phyloP scores from a whole-genome alignment of 2,888 invertebrate genomes.

The Meiosimyza platycephala region DNA sequence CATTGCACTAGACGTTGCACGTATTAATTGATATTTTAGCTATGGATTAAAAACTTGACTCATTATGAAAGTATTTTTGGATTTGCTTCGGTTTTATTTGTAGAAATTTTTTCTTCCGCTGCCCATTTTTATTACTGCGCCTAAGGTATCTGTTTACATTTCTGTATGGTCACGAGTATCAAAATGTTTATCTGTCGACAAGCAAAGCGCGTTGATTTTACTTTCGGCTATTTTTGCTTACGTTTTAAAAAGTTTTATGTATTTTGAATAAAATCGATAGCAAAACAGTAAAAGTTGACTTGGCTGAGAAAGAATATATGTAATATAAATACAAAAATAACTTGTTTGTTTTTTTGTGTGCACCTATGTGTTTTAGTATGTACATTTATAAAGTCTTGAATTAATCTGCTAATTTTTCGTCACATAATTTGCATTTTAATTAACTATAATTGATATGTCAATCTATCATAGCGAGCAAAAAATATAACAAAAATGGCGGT shows the following conservation, averaged over 20 bases:
- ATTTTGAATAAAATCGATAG: neutral
- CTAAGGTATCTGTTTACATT: neutral
- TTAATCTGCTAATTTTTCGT: too few relatives aligned
- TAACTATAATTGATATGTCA: too few relatives aligned
- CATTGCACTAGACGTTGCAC: neutral
- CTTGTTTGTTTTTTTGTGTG: too few relatives aligned
- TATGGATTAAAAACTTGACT: neutral
- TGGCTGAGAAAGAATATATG: neutral
- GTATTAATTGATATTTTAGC: neutral
- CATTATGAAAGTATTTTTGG: neutral
- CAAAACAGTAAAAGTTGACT: neutral
- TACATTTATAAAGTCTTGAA: too few relatives aligned
- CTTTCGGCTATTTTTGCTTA: neutral
- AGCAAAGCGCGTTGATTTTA: neutral
- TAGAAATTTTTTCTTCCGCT: constrained; percentile 34
- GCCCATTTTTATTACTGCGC: neutral
- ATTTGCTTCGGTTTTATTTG: constrained; percentile 8
- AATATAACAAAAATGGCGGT: too few relatives aligned
- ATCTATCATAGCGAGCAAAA: too few relatives aligned
- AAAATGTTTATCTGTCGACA: neutral
- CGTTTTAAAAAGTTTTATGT: neutral
- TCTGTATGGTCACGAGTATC: constrained; percentile 11
- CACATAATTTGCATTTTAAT: too few relatives aligned
- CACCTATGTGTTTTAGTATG: too few relatives aligned
- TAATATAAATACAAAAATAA: too few relatives aligned